Base-by-base conservation (phyloP, 53 echinoderm and acorn worm species). In the Hippasteria phrygiana region DNA sequence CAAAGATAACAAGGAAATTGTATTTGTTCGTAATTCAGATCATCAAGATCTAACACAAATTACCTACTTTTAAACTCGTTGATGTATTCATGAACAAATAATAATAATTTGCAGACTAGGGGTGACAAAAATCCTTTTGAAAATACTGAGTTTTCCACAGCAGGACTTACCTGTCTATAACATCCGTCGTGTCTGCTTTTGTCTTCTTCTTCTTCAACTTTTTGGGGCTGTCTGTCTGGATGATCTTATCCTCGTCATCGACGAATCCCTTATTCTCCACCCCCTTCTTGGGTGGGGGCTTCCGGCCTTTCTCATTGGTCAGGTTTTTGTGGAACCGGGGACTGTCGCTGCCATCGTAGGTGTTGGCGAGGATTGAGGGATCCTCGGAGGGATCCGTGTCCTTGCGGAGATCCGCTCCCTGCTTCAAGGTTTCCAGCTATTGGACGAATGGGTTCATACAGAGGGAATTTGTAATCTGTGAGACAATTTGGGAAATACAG, bases 241-340 rank as follows among this genome's bases (percentile, higher is more conserved):
- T 53, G 12, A 88, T 90, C 62, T 78, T 77, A 9, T 62, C 91
- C 1, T 88, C 93, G 43, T 97, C 95, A 12, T 89, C 73, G 9
- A 91, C 67, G 32, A 77, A 95, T 12, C 93, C 97, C 42, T 80
- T 84, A 40, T 95, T 94, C 64, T 88, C 86, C 18, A 87, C 87
- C 26, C 94, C 95, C 62, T 92, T 93, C 86, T 97, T 97, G 20
- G 97, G 92, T 12, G 93, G 95, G 37, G 93, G 92, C 41, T 97
- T 97, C 67, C 93, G 75, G n/a, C 96, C 75, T 54, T 91, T 75
- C 20, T 90, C 95, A 71, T 97, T 97, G 62, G 95, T 97, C 43
- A 87, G 83, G 87, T 97, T 97, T 87, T 97, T 97, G 69, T 88
- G 64, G 84, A 93, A 95, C n/a, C 97, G 77, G 12, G 97, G 97